These are phyloP conservation scores for Adoxophyes honmai DNA, from an alignment of 1,140 invertebrate species.

Conservation along the genomic window DNA sequence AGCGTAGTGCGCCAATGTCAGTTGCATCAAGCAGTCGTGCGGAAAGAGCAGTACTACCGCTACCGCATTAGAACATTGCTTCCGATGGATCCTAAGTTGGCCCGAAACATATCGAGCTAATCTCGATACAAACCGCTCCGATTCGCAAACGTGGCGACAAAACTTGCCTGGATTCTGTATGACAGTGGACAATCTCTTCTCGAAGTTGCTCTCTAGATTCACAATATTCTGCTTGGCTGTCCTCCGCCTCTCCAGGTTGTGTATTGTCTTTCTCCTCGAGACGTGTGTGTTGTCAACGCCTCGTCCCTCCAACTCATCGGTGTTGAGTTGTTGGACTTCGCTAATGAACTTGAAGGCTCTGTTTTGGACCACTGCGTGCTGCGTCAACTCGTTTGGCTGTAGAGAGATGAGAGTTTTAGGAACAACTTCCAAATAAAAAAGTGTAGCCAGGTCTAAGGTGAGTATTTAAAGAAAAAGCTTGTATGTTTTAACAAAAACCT, in stretches of 20 bases:
- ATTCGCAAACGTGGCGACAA: neutral
- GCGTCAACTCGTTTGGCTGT: conserved; percentile 88
- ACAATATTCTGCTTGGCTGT: conserved; percentile 89
- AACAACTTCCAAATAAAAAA: no score
- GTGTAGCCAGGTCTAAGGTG: no score
- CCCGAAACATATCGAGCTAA: no score
- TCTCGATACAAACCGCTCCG: no score
- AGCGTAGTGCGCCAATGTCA: no score
- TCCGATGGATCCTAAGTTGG: no score
- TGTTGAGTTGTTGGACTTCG: conserved; percentile 90
- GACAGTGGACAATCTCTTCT: conserved; percentile 87
- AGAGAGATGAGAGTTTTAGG: no score
- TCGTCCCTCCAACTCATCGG: conserved; percentile 89
- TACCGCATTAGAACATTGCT: no score
- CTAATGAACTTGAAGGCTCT: conserved; percentile 86
- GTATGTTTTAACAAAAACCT: no score
- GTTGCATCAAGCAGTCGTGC: no score
- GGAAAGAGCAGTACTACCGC: no score
- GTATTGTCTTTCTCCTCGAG: conserved; percentile 90
- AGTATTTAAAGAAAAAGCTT: no score
- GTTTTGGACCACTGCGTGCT: conserved; percentile 83
- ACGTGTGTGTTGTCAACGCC: conserved; percentile 87
- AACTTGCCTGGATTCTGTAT: conserved; percentile 48
- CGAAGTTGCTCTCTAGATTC: conserved; percentile 95
- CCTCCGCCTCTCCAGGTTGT: conserved; percentile 90